Evolutionary conservation across 2,888 invertebrate species (phyloP).

Genomic region (Drosophila tripunctata): DNA sequence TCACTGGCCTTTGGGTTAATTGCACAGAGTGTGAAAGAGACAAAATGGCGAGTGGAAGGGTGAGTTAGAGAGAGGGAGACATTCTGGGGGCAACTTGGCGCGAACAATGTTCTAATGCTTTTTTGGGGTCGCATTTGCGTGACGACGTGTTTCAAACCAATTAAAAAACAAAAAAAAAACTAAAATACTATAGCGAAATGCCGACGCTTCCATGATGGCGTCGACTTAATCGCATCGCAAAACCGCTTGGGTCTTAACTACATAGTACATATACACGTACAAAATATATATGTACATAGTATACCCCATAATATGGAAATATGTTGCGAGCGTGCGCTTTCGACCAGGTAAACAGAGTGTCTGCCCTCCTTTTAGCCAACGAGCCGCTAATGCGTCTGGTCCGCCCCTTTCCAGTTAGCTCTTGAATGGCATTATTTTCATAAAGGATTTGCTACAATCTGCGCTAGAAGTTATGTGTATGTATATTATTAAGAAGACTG

Average conservation of each 20-base stretch:
- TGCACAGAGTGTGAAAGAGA: constrained; percentile 1
- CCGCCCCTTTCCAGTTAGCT: constrained; percentile 17
- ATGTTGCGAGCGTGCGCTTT: constrained; percentile 38
- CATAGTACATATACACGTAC: not conserved
- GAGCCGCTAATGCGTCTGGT: constrained; percentile 57
- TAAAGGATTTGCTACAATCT: not conserved
- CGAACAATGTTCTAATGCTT: constrained; percentile 3
- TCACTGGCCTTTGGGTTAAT: constrained; percentile 38
- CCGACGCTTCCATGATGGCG: constrained; percentile 33
- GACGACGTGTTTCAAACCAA: constrained; percentile 65
- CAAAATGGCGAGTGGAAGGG: too few species aligned
- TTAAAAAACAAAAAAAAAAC: constrained; percentile 61
- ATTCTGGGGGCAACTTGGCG: constrained; percentile 27
- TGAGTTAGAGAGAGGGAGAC: not conserved
- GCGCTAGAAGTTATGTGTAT: not conserved
- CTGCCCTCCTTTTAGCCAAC: constrained; percentile 43
- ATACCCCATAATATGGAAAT: constrained; percentile 38
- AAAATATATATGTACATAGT: too few species aligned
- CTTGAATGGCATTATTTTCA: constrained; percentile 18
- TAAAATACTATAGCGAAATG: constrained; percentile 52
- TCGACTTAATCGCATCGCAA: constrained; percentile 23
- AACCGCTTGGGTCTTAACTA: constrained; percentile 6
- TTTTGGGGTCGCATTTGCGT: constrained; percentile 50
- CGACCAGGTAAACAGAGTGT: constrained; percentile 39
- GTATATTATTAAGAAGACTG: too few species aligned